phyloP scores from a whole-genome alignment of 2,888 invertebrate species.

The Seira sanloemensis region DNA sequence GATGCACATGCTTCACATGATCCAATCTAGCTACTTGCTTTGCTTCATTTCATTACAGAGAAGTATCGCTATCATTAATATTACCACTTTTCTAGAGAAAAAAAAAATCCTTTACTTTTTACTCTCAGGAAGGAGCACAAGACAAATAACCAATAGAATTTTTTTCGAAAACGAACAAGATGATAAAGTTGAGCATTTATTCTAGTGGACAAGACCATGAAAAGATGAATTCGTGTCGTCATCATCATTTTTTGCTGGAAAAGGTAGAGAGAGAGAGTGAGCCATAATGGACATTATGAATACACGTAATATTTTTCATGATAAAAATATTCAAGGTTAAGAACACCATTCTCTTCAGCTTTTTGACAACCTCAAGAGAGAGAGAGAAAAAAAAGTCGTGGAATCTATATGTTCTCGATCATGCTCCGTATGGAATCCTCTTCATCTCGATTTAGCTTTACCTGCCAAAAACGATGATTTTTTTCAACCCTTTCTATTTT shows the following conservation, averaged over 20 bases:
- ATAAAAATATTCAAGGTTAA: constrained; percentile 63
- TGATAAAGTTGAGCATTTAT: constrained; percentile 67
- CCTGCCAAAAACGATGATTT: constrained; percentile 29
- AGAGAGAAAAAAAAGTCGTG: too few relatives aligned
- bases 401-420: not conserved
- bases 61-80: constrained; percentile 64
- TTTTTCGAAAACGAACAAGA: constrained; percentile 72
- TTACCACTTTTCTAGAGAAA: constrained; percentile 48
- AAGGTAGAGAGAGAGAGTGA: not conserved
- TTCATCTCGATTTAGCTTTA: too few relatives aligned
- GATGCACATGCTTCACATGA: constrained; percentile 39
- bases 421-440: not conserved
- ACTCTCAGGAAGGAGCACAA: constrained; percentile 45
- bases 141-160: constrained; percentile 73
- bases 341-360: constrained; percentile 9
- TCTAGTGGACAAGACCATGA: constrained; percentile 58
- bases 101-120: constrained; percentile 22
- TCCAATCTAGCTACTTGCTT: constrained; percentile 45
- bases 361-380: constrained; percentile 46
- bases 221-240: constrained; percentile 49
- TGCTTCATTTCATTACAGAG: constrained; percentile 53
- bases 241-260: constrained; percentile 17
- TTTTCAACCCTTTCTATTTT: constrained; percentile 54
- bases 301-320: constrained; percentile 59
- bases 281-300: constrained; percentile 32